Percentiles rank a stretch among this genome's conserved stretches.
These are phyloP conservation scores for Hipparchia sbordonii DNA, from an alignment of 2,888 invertebrate genomes.

Conservation along the genomic window DNA sequence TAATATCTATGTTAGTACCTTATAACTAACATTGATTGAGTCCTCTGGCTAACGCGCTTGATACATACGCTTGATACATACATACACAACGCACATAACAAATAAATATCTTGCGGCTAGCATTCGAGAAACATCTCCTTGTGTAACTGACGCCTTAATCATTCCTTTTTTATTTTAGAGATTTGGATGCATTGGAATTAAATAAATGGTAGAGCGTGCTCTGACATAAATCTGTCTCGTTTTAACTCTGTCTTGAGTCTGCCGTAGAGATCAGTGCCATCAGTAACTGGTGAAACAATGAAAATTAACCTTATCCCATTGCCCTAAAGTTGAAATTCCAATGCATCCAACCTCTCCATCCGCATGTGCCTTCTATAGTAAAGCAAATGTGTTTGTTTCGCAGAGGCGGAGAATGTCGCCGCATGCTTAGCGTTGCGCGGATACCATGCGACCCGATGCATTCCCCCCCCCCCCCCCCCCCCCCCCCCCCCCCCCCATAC, in stretches of 20 bases:
- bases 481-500: conserved; percentile 10
- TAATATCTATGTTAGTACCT: too few species aligned
- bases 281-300: too few species aligned
- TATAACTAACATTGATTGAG: too few species aligned
- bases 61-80: too few species aligned
- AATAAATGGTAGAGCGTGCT: background rate
- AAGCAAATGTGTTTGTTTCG: conserved; percentile 63
- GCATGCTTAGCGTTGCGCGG: conserved; percentile 75
- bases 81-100: too few species aligned
- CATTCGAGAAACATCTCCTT: too few species aligned
- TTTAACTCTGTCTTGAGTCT: too few species aligned
- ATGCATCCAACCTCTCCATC: conserved; percentile 10
- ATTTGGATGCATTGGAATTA: conserved; percentile 24
- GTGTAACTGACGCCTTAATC: background rate
- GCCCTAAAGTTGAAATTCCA: background rate
- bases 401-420: conserved; percentile 77
- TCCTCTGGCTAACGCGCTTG: too few species aligned
- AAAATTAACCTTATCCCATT: background rate
- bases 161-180: conserved; percentile 31
- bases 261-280: too few species aligned
- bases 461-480: conserved; percentile 16
- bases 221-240: too few species aligned
- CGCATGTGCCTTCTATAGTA: conserved; percentile 50
- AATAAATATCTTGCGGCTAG: too few species aligned
- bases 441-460: conserved; percentile 20